Percentiles rank a stretch among this genome's conserved stretches.
phyloP scores from a whole-genome alignment of 2,797 vertebrate species.

The Clarias platycephalus region DNA sequence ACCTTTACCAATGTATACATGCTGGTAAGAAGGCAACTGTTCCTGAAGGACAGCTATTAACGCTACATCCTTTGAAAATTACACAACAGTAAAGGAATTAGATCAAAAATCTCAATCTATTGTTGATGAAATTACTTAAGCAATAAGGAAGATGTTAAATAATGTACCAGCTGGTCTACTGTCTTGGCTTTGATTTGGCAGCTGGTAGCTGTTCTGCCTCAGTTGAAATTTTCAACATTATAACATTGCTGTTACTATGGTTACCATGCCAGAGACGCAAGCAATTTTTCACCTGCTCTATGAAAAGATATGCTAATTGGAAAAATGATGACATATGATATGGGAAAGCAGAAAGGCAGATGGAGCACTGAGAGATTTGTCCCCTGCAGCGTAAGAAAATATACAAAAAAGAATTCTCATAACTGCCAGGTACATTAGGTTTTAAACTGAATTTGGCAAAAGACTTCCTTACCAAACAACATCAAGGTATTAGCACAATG shows the following conservation, averaged over 20 bases:
- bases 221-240: neutral
- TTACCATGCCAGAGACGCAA: neutral
- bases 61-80: neutral
- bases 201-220: neutral
- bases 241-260: constrained; percentile 14
- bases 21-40: neutral
- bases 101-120: neutral
- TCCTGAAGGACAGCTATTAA: neutral
- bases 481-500: neutral
- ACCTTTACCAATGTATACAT: neutral
- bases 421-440: neutral
- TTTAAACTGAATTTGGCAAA: neutral
- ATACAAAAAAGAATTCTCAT: neutral
- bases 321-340: constrained; percentile 20
- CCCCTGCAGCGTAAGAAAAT: neutral
- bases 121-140: neutral
- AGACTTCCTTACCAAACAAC: neutral
- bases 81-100: neutral
- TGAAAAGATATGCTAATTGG: constrained; percentile 3
- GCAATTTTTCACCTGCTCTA: constrained; percentile 9
- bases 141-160: neutral
- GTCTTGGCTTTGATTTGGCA: neutral
- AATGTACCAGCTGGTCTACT: neutral
- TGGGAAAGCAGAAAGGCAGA: neutral
- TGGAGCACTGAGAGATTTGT: neutral